Evolutionary conservation across 2,113 vertebrate genomes (phyloP).

Genomic region (Muntiacus reevesi): DNA sequence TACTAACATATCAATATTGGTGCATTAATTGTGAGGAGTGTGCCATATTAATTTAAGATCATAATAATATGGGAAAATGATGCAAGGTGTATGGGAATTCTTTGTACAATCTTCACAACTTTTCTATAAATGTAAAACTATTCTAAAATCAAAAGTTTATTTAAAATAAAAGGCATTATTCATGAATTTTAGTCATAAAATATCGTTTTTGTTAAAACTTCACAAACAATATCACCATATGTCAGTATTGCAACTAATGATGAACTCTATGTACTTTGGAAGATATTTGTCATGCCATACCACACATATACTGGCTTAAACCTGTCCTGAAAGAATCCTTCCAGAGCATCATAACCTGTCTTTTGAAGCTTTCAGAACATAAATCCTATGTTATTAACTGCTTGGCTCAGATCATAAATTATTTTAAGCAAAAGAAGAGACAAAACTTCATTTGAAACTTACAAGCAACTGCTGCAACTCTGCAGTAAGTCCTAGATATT

Average conservation of each 20-base stretch:
- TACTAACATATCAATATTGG: neutral
- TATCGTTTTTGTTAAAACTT: neutral
- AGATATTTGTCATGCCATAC: neutral
- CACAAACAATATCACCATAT: neutral
- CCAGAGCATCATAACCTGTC: neutral
- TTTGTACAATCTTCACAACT: neutral
- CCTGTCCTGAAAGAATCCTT: neutral
- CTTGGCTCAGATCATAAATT: neutral
- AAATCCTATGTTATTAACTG: neutral
- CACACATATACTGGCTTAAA: neutral
- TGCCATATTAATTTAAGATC: neutral
- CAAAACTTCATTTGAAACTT: neutral
- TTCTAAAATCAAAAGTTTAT: neutral
- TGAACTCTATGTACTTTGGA: neutral
- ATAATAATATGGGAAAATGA: neutral
- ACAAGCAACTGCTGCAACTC: neutral
- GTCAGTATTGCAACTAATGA: neutral
- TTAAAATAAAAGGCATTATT: constrained; percentile 23
- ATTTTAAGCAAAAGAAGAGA: neutral
- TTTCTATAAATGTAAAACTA: neutral
- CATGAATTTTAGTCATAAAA: neutral
- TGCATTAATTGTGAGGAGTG: neutral
- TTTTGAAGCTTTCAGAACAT: neutral
- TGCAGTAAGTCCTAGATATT: neutral
- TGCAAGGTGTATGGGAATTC: neutral